Percentiles rank a stretch among this genome's conserved stretches.
Conservation (phyloP, 2,797 vertebrate species). For the Neosalanx taihuensis region DNA sequence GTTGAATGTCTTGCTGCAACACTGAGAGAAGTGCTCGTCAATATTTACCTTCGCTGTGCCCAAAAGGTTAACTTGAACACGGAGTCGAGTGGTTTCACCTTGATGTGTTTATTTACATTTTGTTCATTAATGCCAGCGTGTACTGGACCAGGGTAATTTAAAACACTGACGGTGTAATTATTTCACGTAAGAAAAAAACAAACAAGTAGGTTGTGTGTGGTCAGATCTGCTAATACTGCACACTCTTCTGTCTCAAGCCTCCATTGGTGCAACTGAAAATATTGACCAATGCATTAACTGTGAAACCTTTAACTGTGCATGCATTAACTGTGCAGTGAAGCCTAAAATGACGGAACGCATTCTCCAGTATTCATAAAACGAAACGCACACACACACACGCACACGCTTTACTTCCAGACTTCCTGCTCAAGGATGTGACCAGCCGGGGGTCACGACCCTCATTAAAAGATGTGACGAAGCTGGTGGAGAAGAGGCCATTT, state of each 20-base stretch:
- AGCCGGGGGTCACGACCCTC: constrained; percentile 51
- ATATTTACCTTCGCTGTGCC: neutral
- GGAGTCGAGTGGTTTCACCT: too few species aligned
- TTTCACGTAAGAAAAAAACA: neutral
- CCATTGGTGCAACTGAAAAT: constrained; percentile 28
- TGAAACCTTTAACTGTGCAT: too few species aligned
- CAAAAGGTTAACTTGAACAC: neutral
- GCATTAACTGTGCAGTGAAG: constrained; percentile 34
- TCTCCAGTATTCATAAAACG: constrained; percentile 52
- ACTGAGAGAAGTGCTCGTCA: neutral
- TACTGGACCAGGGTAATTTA: too few species aligned
- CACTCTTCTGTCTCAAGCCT: constrained; percentile 3
- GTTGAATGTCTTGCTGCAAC: neutral
- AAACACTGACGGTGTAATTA: too few species aligned
- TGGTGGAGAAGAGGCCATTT: constrained; percentile 37
- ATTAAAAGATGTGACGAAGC: constrained; percentile 47
- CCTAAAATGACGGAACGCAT: constrained; percentile 33
- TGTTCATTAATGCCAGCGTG: too few species aligned
- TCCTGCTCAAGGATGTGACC: constrained; percentile 43
- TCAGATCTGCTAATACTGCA: neutral
- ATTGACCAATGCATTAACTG: constrained; percentile 31
- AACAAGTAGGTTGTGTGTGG: neutral
- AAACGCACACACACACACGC: constrained; percentile 11
- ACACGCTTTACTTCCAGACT: constrained; percentile 14
- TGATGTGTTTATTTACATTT: too few species aligned